Conservation (phyloP, 2,888 invertebrate species). For the Acronicta psi region DNA sequence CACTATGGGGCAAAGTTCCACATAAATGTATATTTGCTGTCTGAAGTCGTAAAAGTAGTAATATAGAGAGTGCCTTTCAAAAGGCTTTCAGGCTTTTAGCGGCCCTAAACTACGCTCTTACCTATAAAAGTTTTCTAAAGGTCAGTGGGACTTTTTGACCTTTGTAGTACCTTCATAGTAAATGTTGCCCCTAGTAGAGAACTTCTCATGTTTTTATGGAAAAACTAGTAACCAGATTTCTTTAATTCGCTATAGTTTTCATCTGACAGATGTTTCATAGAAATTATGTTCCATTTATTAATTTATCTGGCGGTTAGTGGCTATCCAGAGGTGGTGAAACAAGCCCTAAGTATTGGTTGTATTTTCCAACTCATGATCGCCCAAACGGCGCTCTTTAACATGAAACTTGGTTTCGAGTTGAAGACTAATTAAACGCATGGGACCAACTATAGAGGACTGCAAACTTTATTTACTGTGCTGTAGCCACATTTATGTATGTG, state of each 20-base stretch:
- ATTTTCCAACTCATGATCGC: neutral
- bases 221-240: too few relatives aligned
- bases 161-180: constrained; percentile 3
- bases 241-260: neutral
- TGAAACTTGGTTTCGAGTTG: constrained; percentile 1
- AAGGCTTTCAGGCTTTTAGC: constrained; percentile 40
- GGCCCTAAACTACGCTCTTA: constrained; percentile 30
- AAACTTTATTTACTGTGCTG: neutral
- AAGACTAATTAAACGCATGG: constrained; percentile 5
- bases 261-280: too few relatives aligned
- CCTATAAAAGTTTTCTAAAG: constrained; percentile 28
- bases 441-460: neutral
- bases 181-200: too few relatives aligned
- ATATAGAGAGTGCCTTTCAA: constrained; percentile 35
- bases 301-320: too few relatives aligned
- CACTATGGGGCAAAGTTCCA: too few relatives aligned
- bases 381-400: neutral
- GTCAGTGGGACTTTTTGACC: constrained; percentile 9
- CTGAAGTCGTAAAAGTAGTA: constrained; percentile 28
- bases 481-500: neutral
- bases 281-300: too few relatives aligned
- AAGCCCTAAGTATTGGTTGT: too few relatives aligned
- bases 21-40: constrained; percentile 30
- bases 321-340: too few relatives aligned
- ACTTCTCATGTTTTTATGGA: too few relatives aligned